Evolutionary conservation across 2,797 vertebrate genomes (phyloP).

Genomic region (Gastrophryne carolinensis): DNA sequence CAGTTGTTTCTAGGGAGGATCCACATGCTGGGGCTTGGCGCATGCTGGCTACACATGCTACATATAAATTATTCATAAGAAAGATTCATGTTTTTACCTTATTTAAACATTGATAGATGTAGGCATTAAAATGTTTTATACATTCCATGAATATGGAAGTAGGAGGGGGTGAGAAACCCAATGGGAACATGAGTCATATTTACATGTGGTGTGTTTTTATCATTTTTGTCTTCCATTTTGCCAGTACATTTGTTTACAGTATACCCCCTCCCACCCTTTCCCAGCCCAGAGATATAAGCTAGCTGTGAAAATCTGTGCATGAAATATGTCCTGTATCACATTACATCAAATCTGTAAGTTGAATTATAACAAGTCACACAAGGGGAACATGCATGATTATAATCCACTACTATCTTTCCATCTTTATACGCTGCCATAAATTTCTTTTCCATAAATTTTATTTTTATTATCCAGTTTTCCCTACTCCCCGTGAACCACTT

Average conservation of each 20-base stretch:
- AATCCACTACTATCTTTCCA: constrained; percentile 37
- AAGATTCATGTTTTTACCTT: no score
- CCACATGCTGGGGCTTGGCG: no score
- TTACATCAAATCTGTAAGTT: constrained; percentile 49
- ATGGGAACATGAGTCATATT: background rate
- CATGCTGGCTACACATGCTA: no score
- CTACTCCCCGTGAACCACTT: constrained; percentile 16
- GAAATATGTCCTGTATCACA: constrained; percentile 16
- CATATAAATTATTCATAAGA: no score
- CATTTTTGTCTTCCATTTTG: background rate
- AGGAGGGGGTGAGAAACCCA: no score
- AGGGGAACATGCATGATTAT: constrained; percentile 39
- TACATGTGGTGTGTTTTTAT: background rate
- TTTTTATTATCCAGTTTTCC: constrained; percentile 33
- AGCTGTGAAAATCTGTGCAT: constrained; percentile 9
- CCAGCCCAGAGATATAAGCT: background rate
- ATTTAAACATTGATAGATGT: no score
- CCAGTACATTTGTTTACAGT: background rate
- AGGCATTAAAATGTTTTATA: background rate
- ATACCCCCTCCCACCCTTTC: background rate
- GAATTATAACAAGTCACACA: constrained; percentile 42
- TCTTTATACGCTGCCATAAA: constrained; percentile 41
- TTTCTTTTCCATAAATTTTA: constrained; percentile 16
- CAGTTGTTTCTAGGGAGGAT: no score
- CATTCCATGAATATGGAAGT: no score